phyloP scores from a whole-genome alignment of 2,888 invertebrate species.

The Galerucella pusilla region DNA sequence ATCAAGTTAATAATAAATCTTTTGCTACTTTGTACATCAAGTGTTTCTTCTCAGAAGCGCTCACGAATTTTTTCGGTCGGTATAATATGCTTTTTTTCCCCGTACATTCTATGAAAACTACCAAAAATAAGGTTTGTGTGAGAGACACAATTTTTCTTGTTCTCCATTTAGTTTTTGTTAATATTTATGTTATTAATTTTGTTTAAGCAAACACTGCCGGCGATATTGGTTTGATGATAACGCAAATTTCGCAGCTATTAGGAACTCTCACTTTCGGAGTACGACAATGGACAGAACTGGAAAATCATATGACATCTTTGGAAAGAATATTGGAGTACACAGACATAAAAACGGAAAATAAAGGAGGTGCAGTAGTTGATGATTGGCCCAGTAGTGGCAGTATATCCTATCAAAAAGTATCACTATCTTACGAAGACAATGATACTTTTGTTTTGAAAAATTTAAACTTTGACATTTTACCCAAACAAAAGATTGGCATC shows the following conservation, averaged over 20 bases:
- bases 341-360: slow-evolving; percentile 32
- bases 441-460: slow-evolving; percentile 77
- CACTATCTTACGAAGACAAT: slow-evolving; percentile 77
- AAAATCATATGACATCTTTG: slow-evolving; percentile 88
- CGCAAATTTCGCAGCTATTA: slow-evolving; percentile 82
- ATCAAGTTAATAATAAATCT: too few species aligned
- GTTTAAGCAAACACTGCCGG: slow-evolving; percentile 50
- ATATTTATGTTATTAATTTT: neutral
- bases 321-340: slow-evolving; percentile 74
- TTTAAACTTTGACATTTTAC: slow-evolving; percentile 73
- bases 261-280: slow-evolving; percentile 73
- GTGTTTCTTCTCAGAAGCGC: too few species aligned
- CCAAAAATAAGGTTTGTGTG: too few species aligned
- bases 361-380: slow-evolving; percentile 56
- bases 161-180: too few species aligned
- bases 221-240: slow-evolving; percentile 71
- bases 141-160: too few species aligned
- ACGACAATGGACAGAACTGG: slow-evolving; percentile 84
- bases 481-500: slow-evolving; percentile 80
- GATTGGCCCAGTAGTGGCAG: slow-evolving; percentile 79
- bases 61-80: too few species aligned
- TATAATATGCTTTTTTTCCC: too few species aligned
- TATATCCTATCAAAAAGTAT: slow-evolving; percentile 75
- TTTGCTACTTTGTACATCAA: too few species aligned
- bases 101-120: too few species aligned